A percentile compares a stretch with the other conserved stretches of the same genome.
These are phyloP conservation scores for Regulus satrapa DNA, from an alignment of 2,113 vertebrate genomes.

Conservation along the genomic window DNA sequence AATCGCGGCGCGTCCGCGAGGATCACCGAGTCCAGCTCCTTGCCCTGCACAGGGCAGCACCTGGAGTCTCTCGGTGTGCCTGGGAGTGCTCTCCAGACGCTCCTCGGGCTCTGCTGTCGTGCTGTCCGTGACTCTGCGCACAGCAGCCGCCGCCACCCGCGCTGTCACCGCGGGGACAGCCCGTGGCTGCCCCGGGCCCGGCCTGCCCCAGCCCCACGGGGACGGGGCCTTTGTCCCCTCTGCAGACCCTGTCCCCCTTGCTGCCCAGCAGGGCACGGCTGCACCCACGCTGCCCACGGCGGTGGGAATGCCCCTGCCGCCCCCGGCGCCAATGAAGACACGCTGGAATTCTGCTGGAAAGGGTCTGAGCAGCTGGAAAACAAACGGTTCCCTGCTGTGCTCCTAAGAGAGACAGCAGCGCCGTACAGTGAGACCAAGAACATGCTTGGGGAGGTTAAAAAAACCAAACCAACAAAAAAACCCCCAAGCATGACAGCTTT, in stretches of 20 bases:
- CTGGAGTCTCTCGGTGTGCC: background rate
- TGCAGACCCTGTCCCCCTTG: no score
- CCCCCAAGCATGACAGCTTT: background rate
- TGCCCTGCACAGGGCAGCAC: background rate
- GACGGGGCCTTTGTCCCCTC: background rate
- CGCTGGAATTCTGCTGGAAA: background rate
- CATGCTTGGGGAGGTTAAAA: background rate
- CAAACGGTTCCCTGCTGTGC: background rate
- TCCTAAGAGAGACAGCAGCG: background rate
- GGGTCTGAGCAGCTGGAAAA: background rate
- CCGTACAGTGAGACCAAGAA: background rate
- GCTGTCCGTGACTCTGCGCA: fast-evolving
- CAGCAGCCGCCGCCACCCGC: no score
- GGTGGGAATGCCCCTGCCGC: no score
- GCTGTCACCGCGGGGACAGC: background rate
- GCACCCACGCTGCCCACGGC: no score
- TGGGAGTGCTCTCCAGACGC: fast-evolving
- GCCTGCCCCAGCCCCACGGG: fast-evolving
- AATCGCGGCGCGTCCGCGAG: background rate
- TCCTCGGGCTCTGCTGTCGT: fast-evolving
- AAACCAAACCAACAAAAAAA: background rate
- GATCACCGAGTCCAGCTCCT: background rate
- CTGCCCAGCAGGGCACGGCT: no score
- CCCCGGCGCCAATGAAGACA: background rate
- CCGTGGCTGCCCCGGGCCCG: fast-evolving